phyloP scores from a whole-genome alignment of 2,797 vertebrate genomes.

The Acrossocheilus fasciatus region DNA sequence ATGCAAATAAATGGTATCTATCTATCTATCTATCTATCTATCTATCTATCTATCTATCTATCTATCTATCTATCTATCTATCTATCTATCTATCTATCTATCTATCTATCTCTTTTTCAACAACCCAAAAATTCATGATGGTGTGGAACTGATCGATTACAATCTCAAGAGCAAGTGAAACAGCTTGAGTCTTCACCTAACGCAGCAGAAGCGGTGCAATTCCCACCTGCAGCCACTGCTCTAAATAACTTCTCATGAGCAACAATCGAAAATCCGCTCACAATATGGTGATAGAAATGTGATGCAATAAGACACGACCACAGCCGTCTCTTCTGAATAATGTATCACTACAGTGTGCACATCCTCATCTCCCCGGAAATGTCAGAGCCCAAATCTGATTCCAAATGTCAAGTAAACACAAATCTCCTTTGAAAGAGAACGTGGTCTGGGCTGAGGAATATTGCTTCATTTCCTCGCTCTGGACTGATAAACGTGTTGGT shows the following conservation, averaged over 20 bases:
- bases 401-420: slow-evolving; percentile 67
- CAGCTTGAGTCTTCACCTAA: neutral
- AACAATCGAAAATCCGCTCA: slow-evolving; percentile 26
- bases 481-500: slow-evolving; percentile 15
- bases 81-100: too few species aligned
- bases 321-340: slow-evolving; percentile 48
- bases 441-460: slow-evolving; percentile 53
- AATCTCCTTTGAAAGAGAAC: slow-evolving; percentile 63
- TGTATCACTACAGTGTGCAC: slow-evolving; percentile 53
- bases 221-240: neutral
- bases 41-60: too few species aligned
- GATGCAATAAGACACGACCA: slow-evolving; percentile 35
- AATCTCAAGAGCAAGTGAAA: neutral
- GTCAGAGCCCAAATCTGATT: slow-evolving; percentile 59
- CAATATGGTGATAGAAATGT: slow-evolving; percentile 25
- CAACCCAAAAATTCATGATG: neutral
- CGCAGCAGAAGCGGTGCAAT: neutral
- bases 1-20: too few species aligned
- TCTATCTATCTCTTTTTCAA: neutral
- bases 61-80: too few species aligned
- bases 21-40: too few species aligned
- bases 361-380: slow-evolving; percentile 65
- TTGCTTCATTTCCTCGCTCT: slow-evolving; percentile 41
- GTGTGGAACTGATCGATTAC: neutral
- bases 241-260: neutral